phyloP scores from a whole-genome alignment of 2,113 vertebrate genomes.

The Chrysemys picta region DNA sequence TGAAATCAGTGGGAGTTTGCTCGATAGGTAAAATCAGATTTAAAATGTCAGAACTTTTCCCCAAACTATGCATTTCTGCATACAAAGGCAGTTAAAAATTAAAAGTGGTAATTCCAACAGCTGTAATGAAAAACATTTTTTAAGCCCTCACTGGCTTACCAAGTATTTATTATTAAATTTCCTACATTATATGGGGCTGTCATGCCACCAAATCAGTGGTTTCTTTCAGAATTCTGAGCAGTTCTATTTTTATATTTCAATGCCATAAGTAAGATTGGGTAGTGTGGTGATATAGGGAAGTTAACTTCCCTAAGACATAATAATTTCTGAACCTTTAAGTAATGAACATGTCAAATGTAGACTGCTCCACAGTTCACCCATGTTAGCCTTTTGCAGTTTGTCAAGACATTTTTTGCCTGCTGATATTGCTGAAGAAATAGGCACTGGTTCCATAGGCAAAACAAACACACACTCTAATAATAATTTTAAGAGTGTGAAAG shows the following conservation, averaged over 20 bases:
- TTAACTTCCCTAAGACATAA: neutral
- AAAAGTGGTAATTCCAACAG: neutral
- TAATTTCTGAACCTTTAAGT: neutral
- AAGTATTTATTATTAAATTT: neutral
- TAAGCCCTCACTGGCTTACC: neutral
- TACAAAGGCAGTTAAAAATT: neutral
- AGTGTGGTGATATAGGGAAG: neutral
- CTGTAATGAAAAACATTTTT: neutral
- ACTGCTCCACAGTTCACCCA: accelerated
- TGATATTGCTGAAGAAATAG: neutral
- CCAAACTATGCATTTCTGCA: neutral
- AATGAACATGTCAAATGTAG: neutral
- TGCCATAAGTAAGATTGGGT: neutral
- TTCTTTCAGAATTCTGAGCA: neutral
- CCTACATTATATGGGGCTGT: neutral
- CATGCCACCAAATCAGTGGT: neutral
- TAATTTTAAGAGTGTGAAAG: neutral
- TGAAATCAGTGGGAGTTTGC: neutral
- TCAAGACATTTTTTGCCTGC: neutral
- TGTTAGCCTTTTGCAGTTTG: neutral
- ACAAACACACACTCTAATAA: neutral
- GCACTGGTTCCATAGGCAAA: neutral
- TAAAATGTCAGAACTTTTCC: neutral
- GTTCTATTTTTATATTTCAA: neutral
- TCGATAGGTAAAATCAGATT: neutral